Percentiles rank a stretch among this genome's conserved stretches.
Evolutionary conservation across 2,888 invertebrate genomes (phyloP).

Genomic region (Philhelius pedissequus): DNA sequence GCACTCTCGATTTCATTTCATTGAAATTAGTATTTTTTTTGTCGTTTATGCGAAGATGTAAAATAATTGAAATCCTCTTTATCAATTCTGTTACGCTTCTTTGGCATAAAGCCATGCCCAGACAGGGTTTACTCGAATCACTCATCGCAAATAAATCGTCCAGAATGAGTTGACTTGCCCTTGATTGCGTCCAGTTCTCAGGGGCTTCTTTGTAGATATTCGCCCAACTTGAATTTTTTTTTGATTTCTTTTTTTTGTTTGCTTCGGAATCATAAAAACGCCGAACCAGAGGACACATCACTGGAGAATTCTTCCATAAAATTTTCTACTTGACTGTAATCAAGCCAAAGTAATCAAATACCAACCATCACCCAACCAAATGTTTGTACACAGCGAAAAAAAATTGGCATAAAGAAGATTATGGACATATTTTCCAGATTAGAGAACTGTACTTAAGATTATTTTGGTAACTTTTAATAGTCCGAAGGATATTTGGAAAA

Average conservation of each 20-base stretch:
- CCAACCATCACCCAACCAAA: neutral
- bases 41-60: neutral
- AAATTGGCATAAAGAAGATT: too few species aligned
- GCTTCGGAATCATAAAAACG: neutral
- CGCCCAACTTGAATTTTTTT: conserved; percentile 14
- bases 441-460: too few species aligned
- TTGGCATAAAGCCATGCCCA: neutral
- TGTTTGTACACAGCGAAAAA: neutral
- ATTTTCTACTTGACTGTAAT: conserved; percentile 52
- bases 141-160: conserved; percentile 53
- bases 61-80: conserved; percentile 13
- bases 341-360: conserved; percentile 3
- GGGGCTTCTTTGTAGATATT: neutral
- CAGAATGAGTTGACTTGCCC: conserved; percentile 47
- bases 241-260: conserved; percentile 1
- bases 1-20: neutral
- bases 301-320: conserved; percentile 38
- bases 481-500: too few species aligned
- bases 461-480: too few species aligned
- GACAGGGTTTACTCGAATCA: conserved; percentile 44
- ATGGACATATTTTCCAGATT: too few species aligned
- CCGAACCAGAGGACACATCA: conserved; percentile 21
- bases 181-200: conserved; percentile 27
- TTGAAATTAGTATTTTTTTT: neutral
- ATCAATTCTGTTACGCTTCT: neutral